Evolutionary conservation across 2,113 vertebrate genomes (phyloP), one percentile per base, ranked within the genome.

Genomic region (Psittacus erithacus): DNA sequence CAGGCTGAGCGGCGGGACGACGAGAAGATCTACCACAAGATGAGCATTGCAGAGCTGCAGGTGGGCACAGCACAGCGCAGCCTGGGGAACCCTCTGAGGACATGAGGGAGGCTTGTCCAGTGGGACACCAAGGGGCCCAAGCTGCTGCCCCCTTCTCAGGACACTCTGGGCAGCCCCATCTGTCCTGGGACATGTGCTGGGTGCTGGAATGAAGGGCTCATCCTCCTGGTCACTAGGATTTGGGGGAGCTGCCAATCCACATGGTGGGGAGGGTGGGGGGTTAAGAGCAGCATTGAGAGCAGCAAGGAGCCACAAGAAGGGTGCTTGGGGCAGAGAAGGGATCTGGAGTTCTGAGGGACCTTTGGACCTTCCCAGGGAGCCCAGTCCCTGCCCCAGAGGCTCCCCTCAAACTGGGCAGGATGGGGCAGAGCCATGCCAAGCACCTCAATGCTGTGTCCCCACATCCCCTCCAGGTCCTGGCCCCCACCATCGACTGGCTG

Each of bases 11-110:
- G 99, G 17, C 95, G 99, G 1, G 99, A 99, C 0, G 99, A 99
- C 0, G 99, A 99, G 98, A 99, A 99, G 98, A 99, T 99, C 96
- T 99, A 99, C 95, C 98, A 99, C 96, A 99, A 99, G 95, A 98
- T 99, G 98, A 99, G 97, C 96, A 98, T 99, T 0, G 88, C 98
- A 0, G 99, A 99, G 81, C 97, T 99, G 38, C 99, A 99, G 99
- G 99, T 99, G 92, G 92, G 73, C 47, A 60, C 1, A 0, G 87
- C 77, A 4, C 2, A 6, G 41, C 15, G 0, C 29, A 47, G 55
- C 33, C 33, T 43, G n/a, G 55, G 13, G 33, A 8, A 50, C 31
- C 29, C 25, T 46, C 27, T 28, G 49, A 19, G 39, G 23, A 64
- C 2, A 4, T 5, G 13, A 1, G 2, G 4, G 1, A n/a, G 41